Evolutionary conservation across 2,888 invertebrate species (phyloP).

Genomic region (Microplitis deprimator): DNA sequence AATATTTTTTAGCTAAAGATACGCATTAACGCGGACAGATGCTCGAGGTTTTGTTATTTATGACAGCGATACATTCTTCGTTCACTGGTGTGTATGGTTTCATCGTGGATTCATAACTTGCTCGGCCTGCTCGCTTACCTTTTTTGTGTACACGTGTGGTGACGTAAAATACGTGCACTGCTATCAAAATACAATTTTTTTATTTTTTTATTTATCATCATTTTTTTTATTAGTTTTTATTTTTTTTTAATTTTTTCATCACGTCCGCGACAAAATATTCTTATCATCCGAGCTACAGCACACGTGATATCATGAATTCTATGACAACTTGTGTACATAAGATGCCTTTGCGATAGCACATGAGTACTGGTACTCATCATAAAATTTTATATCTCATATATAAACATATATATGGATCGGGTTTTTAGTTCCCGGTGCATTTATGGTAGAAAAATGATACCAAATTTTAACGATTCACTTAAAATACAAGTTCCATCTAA

Average conservation of each 20-base stretch:
- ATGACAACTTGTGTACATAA: conserved; percentile 37
- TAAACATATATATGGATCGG: not conserved
- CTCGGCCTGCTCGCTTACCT: not conserved
- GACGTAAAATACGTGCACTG: conserved; percentile 10
- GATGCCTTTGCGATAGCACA: conserved; percentile 23
- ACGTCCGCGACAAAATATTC: conserved; percentile 41
- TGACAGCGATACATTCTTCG: conserved; percentile 13
- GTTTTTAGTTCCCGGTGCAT: not conserved
- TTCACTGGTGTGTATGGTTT: conserved; percentile 5
- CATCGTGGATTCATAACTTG: conserved; percentile 9
- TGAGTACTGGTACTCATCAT: conserved; percentile 17
- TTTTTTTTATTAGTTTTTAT: not conserved
- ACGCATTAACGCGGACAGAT: not conserved
- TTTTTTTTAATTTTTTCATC: conserved; percentile 5
- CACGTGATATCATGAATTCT: conserved; percentile 45
- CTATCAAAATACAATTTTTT: not conserved
- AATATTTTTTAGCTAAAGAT: conserved; percentile 4
- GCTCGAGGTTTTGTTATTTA: conserved; percentile 13
- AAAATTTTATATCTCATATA: conserved; percentile 46
- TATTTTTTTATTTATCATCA: not conserved
- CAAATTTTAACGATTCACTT: not conserved
- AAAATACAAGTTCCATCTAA: no score
- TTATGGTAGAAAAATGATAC: not conserved
- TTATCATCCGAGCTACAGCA: conserved; percentile 45
- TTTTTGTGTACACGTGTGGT: not conserved